Percentiles rank a stretch among this genome's conserved stretches.
Evolutionary conservation across 1,140 invertebrate genomes (phyloP).

Genomic region (Periplaneta americana): DNA sequence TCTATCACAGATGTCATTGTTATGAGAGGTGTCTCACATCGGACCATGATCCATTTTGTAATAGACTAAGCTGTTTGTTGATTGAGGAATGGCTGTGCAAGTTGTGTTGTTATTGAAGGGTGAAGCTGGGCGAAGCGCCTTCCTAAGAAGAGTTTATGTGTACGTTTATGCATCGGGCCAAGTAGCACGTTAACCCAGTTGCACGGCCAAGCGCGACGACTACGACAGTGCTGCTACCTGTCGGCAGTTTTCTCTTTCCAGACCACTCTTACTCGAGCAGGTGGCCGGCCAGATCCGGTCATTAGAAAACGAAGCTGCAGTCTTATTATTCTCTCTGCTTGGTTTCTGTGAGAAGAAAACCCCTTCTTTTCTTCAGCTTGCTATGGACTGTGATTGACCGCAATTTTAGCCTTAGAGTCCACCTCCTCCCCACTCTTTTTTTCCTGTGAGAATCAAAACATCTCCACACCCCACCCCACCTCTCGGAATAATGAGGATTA

Average conservation of each 20-base stretch:
- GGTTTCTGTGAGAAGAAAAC: background rate
- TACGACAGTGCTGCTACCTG: background rate
- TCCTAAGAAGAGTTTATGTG: too few species aligned
- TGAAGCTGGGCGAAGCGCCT: too few species aligned
- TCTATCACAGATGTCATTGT: too few species aligned
- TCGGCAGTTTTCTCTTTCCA: too few species aligned
- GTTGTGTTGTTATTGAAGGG: too few species aligned
- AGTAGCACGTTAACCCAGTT: conserved; percentile 10
- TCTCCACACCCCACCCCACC: background rate
- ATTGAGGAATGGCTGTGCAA: too few species aligned
- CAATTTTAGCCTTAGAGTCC: background rate
- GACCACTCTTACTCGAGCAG: background rate
- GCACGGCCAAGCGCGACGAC: background rate
- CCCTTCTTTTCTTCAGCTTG: background rate
- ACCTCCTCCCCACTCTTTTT: background rate
- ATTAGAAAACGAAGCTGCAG: background rate
- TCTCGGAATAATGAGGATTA: background rate
- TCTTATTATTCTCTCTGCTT: background rate
- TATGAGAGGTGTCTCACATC: too few species aligned
- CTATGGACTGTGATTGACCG: background rate
- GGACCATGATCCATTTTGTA: too few species aligned
- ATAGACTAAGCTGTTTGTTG: too few species aligned
- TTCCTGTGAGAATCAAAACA: background rate
- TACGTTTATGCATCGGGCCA: too few species aligned
- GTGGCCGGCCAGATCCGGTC: background rate